Evolutionary conservation across 1,140 invertebrate genomes (phyloP).

Genomic region (Andricus grossulariae): DNA sequence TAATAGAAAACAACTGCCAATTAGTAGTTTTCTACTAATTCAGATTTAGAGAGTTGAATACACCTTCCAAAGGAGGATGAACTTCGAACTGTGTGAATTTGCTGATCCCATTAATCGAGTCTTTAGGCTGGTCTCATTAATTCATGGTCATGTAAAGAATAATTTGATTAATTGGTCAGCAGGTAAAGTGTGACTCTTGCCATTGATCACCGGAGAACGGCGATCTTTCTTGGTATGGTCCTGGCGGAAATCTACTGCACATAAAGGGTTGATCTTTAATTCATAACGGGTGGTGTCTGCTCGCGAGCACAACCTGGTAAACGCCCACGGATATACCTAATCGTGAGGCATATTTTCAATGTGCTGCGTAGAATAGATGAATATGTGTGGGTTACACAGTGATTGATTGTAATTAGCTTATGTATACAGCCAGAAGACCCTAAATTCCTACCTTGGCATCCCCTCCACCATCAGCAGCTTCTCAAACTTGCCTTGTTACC

Average conservation of each 20-base stretch:
- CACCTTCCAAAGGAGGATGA: no score
- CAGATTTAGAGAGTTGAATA: no score
- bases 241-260: conserved; percentile 46
- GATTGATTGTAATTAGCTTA: no score
- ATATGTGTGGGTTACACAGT: neutral
- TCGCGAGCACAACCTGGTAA: conserved; percentile 31
- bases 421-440: no score
- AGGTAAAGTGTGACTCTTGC: neutral
- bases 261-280: conserved; percentile 54
- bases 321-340: conserved; percentile 31
- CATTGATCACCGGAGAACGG: neutral
- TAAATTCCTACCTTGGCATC: no score
- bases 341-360: neutral
- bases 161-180: neutral
- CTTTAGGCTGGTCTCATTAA: neutral
- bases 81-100: no score
- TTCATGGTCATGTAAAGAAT: neutral
- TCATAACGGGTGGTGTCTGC: conserved; percentile 49
- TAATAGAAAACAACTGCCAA: no score
- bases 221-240: neutral
- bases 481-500: no score
- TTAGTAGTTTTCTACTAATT: no score
- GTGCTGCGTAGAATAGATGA: neutral
- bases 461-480: no score
- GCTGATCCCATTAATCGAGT: neutral